These are phyloP conservation scores for Dyspetes luteomarginatus DNA, from an alignment of 2,888 invertebrate species.

Conservation along the genomic window DNA sequence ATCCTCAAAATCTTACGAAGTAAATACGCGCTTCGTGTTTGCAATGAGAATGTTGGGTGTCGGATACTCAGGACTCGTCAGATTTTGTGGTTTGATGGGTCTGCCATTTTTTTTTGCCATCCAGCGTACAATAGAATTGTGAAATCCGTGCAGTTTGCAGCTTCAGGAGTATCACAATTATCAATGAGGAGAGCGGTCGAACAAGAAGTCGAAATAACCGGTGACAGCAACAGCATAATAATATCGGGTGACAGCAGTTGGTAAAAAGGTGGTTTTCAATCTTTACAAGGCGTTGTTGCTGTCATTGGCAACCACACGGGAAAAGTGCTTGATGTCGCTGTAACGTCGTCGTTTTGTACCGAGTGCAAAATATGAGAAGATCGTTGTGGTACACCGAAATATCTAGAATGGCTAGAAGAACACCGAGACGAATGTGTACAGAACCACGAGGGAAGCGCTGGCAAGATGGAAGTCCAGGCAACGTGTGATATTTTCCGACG, in stretches of 20 bases:
- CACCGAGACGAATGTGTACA: not conserved
- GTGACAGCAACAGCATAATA: not conserved
- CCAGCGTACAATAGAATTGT: not conserved
- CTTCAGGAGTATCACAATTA: not conserved
- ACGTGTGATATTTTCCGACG: not conserved
- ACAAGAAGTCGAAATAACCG: not conserved
- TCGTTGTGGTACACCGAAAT: too few species aligned
- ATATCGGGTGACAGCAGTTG: not conserved
- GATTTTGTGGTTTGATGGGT: not conserved
- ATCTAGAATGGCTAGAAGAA: not conserved
- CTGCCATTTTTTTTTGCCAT: not conserved
- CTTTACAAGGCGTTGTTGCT: not conserved
- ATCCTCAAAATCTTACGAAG: not conserved
- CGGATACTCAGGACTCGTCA: not conserved
- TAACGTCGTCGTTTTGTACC: not conserved
- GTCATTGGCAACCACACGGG: not conserved
- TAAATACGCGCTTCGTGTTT: not conserved
- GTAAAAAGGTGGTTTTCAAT: not conserved
- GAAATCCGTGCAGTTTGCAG: not conserved
- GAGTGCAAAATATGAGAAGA: not conserved
- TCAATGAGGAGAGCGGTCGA: not conserved
- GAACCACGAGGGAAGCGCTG: not conserved
- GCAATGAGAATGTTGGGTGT: not conserved
- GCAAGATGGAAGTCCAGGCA: not conserved
- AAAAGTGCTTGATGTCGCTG: not conserved